Evolutionary conservation across 2,888 invertebrate genomes (phyloP), one percentile per base, ranked within the genome.

Genomic region (Lingula anatina): DNA sequence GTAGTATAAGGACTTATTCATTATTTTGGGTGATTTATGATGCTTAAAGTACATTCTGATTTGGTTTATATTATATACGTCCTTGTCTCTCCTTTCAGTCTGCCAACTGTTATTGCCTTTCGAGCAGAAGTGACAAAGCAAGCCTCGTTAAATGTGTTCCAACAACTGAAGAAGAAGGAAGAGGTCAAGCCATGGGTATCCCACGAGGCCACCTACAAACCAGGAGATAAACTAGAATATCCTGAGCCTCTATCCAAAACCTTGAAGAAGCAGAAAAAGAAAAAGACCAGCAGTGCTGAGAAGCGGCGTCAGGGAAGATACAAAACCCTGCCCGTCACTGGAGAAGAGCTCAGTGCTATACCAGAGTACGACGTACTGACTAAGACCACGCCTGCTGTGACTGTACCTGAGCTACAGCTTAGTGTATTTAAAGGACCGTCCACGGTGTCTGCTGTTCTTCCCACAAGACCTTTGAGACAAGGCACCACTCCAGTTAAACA

Each of bases 261-360:
- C 1, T 53, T 56, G 9, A 47, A 55, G 21, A 55, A 61, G 41
- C 44, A 49, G 23, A 31, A 9, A 9, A 9, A 15, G 9, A 9
- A 15, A 31, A 9, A 15, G 9, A 31, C 9, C 9, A 12, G 9
- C 31, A 12, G 9, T 31, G 9, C 27, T 24, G 49, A 53, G n/a
- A 45, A 56, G 18, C 53, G 63, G 9, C 49, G 47, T 20, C 46
- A 46, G 23, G 57, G 61, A 27, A 82, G 88, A 44, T 85, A 83
- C 75, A 84, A 84, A 71, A 88, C 88, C 4, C 86, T 87, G 68
- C 88, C 88, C 0, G 83, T 88, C 54, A 88, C 88, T 21, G 82
- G 84, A 44, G 84, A 86, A 53, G 88, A 88, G 51, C 56, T 67
- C 21, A 62, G 58, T 44, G 65, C n/a, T n/a, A n/a, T n/a, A n/a